Conservation (phyloP, 2,888 invertebrate species). For the Caenorhabditis japonica region DNA sequence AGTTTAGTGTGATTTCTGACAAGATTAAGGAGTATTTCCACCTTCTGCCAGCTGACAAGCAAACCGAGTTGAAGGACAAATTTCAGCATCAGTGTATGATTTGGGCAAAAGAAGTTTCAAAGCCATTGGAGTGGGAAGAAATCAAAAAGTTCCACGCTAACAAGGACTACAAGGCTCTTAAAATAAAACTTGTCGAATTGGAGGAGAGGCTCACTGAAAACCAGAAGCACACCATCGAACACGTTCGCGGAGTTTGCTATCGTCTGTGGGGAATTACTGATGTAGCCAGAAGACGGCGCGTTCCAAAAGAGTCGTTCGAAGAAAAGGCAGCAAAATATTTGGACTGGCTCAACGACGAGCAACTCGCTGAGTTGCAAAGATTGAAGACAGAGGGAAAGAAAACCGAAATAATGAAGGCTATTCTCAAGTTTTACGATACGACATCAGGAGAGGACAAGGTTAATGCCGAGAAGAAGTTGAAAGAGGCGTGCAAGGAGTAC, state of each 20-base stretch:
- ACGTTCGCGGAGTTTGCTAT: constrained; percentile 56
- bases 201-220: constrained; percentile 54
- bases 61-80: constrained; percentile 45
- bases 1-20: constrained; percentile 43
- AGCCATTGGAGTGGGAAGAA: constrained; percentile 53
- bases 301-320: constrained; percentile 16
- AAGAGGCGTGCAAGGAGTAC: constrained; percentile 63
- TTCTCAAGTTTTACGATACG: constrained; percentile 53
- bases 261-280: constrained; percentile 51
- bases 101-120: constrained; percentile 60
- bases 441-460: constrained; percentile 62
- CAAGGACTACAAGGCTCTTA: constrained; percentile 28
- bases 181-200: constrained; percentile 36
- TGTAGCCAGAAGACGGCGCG: constrained; percentile 38
- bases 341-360: constrained; percentile 58
- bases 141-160: constrained; percentile 42
- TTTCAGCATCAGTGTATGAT: constrained; percentile 52
- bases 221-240: constrained; percentile 62
- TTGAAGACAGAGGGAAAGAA: constrained; percentile 62
- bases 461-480: constrained; percentile 62
- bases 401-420: constrained; percentile 48
- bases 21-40: constrained; percentile 60
- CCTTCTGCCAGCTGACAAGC: constrained; percentile 38
- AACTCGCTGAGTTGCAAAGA: constrained; percentile 56
- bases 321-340: constrained; percentile 45